A percentile compares a stretch with the other conserved stretches of the same genome.
Evolutionary conservation across 2,113 vertebrate species (phyloP).

Genomic region (Empidonax traillii): DNA sequence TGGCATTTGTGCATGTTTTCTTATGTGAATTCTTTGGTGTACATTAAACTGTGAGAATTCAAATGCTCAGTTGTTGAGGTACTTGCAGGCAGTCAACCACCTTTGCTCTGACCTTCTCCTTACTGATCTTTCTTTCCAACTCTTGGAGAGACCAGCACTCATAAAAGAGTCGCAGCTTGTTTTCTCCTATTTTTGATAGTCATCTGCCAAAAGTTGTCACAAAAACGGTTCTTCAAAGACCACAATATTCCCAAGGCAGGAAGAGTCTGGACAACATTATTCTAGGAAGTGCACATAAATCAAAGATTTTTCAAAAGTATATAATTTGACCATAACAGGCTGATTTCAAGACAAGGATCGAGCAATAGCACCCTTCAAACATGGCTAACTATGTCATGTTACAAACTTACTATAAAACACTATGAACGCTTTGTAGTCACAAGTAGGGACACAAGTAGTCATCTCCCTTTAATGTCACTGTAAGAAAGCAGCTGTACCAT

Average conservation of each 20-base stretch:
- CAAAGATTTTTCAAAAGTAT: not conserved
- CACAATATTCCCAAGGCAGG: not conserved
- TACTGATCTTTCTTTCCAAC: not conserved
- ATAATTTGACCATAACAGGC: not conserved
- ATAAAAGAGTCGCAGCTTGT: not conserved
- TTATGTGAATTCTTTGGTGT: accelerated
- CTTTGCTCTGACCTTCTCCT: not conserved
- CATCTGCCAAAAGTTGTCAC: not conserved
- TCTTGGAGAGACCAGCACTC: not conserved
- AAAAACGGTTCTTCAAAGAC: not conserved
- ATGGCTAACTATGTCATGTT: accelerated
- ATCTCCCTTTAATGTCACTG: not conserved
- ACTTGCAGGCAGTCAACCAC: not conserved
- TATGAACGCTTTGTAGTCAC: not conserved
- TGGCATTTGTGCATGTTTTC: not conserved
- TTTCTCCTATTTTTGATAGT: not conserved
- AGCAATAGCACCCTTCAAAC: not conserved
- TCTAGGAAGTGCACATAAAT: not conserved
- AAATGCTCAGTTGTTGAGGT: not conserved
- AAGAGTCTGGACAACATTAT: not conserved
- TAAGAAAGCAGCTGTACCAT: not conserved
- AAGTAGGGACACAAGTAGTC: not conserved
- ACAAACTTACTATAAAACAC: not conserved
- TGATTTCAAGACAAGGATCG: not conserved
- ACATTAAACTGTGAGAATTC: not conserved